Percentiles rank a stretch among this genome's conserved stretches.
These are phyloP conservation scores for Loripinus fragilis DNA, from an alignment of 2,888 invertebrate genomes.

Conservation along the genomic window DNA sequence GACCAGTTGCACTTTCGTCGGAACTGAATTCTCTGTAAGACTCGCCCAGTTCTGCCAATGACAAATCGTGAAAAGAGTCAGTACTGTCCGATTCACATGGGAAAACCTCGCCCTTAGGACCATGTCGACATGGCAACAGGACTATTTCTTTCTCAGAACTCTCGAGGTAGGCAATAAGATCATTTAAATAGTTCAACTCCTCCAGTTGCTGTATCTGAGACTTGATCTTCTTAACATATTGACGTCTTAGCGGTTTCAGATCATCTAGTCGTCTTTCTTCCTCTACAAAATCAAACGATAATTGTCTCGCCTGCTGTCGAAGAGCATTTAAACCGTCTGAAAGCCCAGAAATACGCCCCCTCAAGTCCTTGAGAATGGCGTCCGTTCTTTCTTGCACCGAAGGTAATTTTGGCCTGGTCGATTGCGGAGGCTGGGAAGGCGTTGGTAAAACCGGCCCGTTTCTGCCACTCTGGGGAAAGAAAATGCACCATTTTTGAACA, in stretches of 20 bases:
- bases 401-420: background rate
- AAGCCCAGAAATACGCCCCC: background rate
- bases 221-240: background rate
- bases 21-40: constrained; percentile 15
- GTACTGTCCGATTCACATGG: background rate
- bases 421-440: background rate
- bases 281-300: constrained; percentile 1
- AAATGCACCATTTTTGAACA: no score
- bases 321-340: background rate
- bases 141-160: constrained; percentile 11
- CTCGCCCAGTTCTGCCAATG: background rate
- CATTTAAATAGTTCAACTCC: constrained; percentile 15
- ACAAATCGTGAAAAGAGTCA: background rate
- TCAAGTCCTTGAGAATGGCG: background rate
- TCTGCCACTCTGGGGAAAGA: no score
- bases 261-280: background rate
- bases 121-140: constrained; percentile 1
- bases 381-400: constrained; percentile 8
- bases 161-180: constrained; percentile 2
- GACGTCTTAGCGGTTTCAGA: background rate
- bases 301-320: constrained; percentile 12
- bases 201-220: constrained; percentile 6
- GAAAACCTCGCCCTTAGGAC: background rate
- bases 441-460: no score
- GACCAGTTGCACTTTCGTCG: constrained; percentile 3